Evolutionary conservation across 37 sponge, comb jelly and placozoan genomes (phyloP), one percentile per base, ranked within the genome.

Genomic region (Lycopodina hypogea): DNA sequence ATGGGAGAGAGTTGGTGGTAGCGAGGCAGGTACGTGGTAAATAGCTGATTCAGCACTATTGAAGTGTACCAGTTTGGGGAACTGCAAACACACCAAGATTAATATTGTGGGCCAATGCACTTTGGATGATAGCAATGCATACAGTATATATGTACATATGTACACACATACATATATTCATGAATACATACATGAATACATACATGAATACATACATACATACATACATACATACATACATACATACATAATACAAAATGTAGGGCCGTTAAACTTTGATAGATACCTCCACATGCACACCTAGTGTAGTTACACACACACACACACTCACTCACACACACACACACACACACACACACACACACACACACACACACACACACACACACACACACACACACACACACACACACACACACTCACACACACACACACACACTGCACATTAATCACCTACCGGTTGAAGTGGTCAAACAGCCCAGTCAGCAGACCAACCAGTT

Each of bases 221-320:
- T 39, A 58, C 24, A 61, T 37, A 32, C 76, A 76, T 60, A 58
- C 62, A 56, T 1, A 76, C 28, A 61, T 66, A 50, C 55, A 66
- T 68, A 78, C 79, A 78, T 68, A 66, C 52, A 35, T 50, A 40
- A n/a, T n/a, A n/a, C n/a, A n/a, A n/a, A n/a, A n/a, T n/a, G n/a
- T n/a, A n/a, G n/a, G n/a, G n/a, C n/a, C n/a, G n/a, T n/a, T 52
- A 66, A 55, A 65, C 79, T 65, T 50, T 8, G 55, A 66, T 68
- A 78, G 68, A 66, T 50, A 78, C 79, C 64, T 68, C 39, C 79
- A 78, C 79, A 68, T 21, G 58, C 79, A 65, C 79, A 78, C 68
- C 64, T 28, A n/a, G 38, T 50, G 45, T 21, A 78, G 18, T 40
- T 50, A 38, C 30, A 65, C 79, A 78, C 55, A 68, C 79, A 50